These are phyloP conservation scores for Baccha elongata DNA, from an alignment of 2,888 invertebrate species.

Conservation along the genomic window DNA sequence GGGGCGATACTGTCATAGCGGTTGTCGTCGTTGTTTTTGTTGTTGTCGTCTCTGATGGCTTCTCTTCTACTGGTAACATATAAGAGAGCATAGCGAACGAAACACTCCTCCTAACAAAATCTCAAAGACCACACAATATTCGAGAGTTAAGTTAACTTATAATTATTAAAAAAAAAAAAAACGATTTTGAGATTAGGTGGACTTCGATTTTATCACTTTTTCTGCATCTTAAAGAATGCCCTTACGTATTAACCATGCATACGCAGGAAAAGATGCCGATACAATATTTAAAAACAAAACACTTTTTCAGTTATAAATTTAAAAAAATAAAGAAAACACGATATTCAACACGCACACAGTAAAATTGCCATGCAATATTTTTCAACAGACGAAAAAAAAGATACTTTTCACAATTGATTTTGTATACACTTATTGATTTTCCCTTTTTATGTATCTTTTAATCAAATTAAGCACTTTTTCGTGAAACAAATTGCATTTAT, in stretches of 20 bases:
- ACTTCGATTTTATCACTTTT: conserved; percentile 36
- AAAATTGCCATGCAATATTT: conserved; percentile 10
- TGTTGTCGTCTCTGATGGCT: conserved; percentile 85
- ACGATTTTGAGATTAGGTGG: conserved; percentile 19
- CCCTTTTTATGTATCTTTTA: conserved; percentile 49
- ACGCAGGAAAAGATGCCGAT: conserved; percentile 15
- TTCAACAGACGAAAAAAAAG: conserved; percentile 36
- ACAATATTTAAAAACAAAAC: background rate
- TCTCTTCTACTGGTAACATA: conserved; percentile 90
- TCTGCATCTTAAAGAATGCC: conserved; percentile 23
- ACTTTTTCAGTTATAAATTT: conserved; percentile 1
- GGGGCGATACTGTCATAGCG: conserved; percentile 65
- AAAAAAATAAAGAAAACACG: background rate
- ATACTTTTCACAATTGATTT: conserved; percentile 58
- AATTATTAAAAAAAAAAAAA: conserved; percentile 13
- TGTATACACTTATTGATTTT: conserved; percentile 66
- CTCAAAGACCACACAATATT: conserved; percentile 41
- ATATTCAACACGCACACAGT: background rate
- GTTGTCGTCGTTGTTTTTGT: conserved; percentile 58
- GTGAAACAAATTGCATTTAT: conserved; percentile 36
- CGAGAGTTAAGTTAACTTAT: conserved; percentile 20
- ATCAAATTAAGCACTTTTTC: conserved; percentile 68
- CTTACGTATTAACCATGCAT: conserved; percentile 8
- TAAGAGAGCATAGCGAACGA: conserved; percentile 87
- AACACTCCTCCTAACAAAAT: conserved; percentile 26